A percentile compares a stretch with the other conserved stretches of the same genome.
phyloP scores from a whole-genome alignment of 2,797 vertebrate genomes.

The Bufotes viridis region DNA sequence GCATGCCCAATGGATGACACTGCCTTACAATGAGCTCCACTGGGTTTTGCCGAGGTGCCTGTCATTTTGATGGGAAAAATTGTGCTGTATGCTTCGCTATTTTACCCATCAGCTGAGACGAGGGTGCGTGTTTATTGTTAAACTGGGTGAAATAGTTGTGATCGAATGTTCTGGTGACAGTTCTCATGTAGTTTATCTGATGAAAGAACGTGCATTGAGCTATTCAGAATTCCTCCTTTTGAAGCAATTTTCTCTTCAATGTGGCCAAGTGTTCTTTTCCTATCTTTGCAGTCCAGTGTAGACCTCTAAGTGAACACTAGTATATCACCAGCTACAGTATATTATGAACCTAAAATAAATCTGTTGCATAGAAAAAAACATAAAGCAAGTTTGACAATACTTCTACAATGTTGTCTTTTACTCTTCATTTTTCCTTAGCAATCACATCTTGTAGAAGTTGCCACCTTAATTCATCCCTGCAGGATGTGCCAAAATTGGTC shows the following conservation, averaged over 20 bases:
- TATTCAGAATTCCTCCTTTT: neutral
- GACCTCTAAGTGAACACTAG: no score
- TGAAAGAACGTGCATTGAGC: neutral
- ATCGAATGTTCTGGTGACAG: neutral
- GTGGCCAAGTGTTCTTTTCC: neutral
- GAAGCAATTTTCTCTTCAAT: neutral
- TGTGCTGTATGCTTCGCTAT: neutral
- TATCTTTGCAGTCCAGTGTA: neutral
- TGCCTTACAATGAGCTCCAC: neutral
- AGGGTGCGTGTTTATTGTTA: neutral
- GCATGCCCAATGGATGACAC: no score
- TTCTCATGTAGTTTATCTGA: neutral
- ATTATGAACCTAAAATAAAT: neutral
- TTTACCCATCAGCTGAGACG: neutral
- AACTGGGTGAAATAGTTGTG: neutral
- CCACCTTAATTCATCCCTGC: conserved; percentile 30
- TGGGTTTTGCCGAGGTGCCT: neutral
- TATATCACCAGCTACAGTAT: neutral
- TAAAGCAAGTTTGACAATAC: neutral
- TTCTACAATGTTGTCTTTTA: neutral
- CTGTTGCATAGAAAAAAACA: neutral
- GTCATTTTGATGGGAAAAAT: neutral
- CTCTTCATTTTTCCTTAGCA: conserved; percentile 9
- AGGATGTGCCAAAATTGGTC: conserved; percentile 18
- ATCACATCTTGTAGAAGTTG: conserved; percentile 25